These are phyloP conservation scores for Gastrophysa polygoni DNA, from an alignment of 2,888 invertebrate genomes.

Conservation along the genomic window DNA sequence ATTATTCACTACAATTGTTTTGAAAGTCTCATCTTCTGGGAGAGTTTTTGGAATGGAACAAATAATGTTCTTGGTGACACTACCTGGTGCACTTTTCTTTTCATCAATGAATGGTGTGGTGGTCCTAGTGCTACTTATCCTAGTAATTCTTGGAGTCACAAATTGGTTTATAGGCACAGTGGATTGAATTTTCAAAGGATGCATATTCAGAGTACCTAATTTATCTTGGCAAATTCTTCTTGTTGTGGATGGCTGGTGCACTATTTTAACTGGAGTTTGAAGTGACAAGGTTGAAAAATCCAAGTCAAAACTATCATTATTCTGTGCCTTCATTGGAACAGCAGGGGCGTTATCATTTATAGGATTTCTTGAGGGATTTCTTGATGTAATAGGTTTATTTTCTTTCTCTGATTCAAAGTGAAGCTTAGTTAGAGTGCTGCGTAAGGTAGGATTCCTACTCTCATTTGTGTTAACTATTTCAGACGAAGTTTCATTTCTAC, in stretches of 20 bases:
- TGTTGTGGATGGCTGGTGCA: background rate
- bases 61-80: constrained; percentile 15
- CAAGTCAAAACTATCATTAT: constrained; percentile 41
- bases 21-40: constrained; percentile 43
- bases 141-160: constrained; percentile 28
- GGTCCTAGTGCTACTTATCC: background rate
- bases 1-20: constrained; percentile 70
- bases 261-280: constrained; percentile 29
- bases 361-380: background rate
- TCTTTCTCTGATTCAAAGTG: background rate
- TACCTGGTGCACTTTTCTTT: background rate
- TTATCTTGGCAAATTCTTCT: constrained; percentile 12
- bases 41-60: constrained; percentile 16
- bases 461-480: background rate
- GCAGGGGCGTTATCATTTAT: background rate
- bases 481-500: background rate
- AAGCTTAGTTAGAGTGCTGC: background rate
- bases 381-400: background rate
- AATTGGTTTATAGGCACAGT: constrained; percentile 29
- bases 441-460: background rate
- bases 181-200: constrained; percentile 32
- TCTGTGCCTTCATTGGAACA: constrained; percentile 5
- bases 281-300: constrained; percentile 34
- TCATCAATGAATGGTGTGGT: background rate
- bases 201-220: constrained; percentile 35